Conservation (phyloP, 2,797 vertebrate species). For the Tarsius wallacei region DNA sequence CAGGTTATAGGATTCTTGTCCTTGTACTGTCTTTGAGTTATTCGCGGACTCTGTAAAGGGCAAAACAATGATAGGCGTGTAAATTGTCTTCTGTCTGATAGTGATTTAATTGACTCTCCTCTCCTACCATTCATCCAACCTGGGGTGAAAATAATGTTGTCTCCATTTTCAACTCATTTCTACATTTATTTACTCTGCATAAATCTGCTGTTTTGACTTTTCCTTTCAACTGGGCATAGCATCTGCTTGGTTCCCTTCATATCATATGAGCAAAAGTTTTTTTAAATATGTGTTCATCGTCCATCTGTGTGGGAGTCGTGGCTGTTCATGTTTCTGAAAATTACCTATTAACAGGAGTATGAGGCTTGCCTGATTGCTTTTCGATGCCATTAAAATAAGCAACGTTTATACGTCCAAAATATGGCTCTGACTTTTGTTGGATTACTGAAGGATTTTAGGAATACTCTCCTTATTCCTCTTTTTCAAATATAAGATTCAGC, state of each 20-base stretch:
- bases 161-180: slow-evolving; percentile 22
- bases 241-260: neutral
- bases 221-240: neutral
- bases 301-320: neutral
- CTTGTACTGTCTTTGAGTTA: neutral
- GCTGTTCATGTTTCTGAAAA: slow-evolving; percentile 53
- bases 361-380: neutral
- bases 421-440: neutral
- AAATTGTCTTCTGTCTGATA: neutral
- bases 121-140: neutral
- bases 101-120: neutral
- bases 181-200: neutral
- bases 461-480: slow-evolving; percentile 48
- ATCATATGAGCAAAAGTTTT: neutral
- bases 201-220: slow-evolving; percentile 52
- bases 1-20: neutral
- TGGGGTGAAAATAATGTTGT: neutral
- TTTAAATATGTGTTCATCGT: slow-evolving; percentile 24
- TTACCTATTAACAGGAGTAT: slow-evolving; percentile 17
- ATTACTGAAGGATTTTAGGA: slow-evolving; percentile 57
- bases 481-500: slow-evolving; percentile 59
- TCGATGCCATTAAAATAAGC: slow-evolving; percentile 41
- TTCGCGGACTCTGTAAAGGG: slow-evolving; percentile 6
- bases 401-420: neutral
- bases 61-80: neutral